phyloP scores from a whole-genome alignment of 1,140 invertebrate genomes.

The Sitophilus oryzae region DNA sequence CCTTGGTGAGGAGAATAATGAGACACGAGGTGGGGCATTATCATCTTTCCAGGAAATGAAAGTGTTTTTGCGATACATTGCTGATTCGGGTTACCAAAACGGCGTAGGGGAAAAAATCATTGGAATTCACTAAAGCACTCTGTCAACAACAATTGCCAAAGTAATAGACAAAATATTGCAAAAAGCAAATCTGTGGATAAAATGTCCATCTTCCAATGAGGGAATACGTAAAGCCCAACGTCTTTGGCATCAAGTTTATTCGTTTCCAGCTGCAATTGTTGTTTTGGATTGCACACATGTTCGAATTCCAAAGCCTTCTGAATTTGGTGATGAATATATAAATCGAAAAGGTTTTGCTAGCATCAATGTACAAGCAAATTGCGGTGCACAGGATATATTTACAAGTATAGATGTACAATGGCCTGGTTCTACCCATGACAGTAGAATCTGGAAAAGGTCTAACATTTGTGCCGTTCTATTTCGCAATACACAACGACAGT shows the following conservation, averaged over 20 bases:
- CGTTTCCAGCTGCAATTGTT: constrained; percentile 11
- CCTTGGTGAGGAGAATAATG: constrained; percentile 14
- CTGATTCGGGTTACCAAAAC: constrained; percentile 31
- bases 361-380: too few relatives aligned
- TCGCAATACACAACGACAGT: constrained; percentile 12
- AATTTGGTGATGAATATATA: constrained; percentile 20
- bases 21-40: constrained; percentile 26
- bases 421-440: constrained; percentile 18
- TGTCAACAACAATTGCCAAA: constrained; percentile 22
- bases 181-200: too few relatives aligned
- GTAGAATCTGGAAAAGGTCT: constrained; percentile 24
- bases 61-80: constrained; percentile 26
- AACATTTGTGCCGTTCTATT: constrained; percentile 16
- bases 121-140: constrained; percentile 26
- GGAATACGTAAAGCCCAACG: constrained; percentile 6
- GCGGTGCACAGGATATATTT: too few relatives aligned
- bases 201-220: constrained; percentile 8
- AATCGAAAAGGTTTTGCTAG: too few relatives aligned
- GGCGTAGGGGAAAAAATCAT: constrained; percentile 26
- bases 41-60: constrained; percentile 19
- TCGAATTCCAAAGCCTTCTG: constrained; percentile 12
- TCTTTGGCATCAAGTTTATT: constrained; percentile 8
- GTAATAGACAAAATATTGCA: constrained; percentile 20
- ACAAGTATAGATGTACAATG: constrained; percentile 19
- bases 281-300: constrained; percentile 17